These are phyloP conservation scores for Zoanthus sansibaricus DNA, from an alignment of 92 coral and sea anemone genomes.

Conservation along the genomic window DNA sequence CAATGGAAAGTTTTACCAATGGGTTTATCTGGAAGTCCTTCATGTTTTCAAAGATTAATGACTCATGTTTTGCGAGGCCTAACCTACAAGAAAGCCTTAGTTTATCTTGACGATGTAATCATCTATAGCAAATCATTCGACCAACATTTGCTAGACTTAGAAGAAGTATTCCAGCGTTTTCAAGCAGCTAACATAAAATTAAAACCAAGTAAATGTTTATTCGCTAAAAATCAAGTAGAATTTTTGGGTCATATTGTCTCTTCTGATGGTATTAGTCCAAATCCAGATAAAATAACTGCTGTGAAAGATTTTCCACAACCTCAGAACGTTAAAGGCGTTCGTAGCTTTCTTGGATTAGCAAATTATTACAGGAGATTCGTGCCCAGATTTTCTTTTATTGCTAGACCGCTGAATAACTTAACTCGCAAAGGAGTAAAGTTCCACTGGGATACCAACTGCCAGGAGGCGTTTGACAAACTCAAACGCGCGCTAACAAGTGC, in stretches of 20 bases:
- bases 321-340: conserved; percentile 48
- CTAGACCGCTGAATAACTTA: conserved; percentile 37
- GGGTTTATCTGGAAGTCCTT: conserved; percentile 63
- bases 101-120: conserved; percentile 66
- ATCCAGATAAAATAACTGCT: conserved; percentile 57
- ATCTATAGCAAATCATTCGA: conserved; percentile 42
- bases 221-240: conserved; percentile 49
- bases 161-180: conserved; percentile 57
- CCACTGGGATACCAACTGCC: conserved; percentile 40
- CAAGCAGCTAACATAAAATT: conserved; percentile 64
- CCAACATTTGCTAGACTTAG: conserved; percentile 56
- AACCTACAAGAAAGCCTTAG: conserved; percentile 47
- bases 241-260: conserved; percentile 73
- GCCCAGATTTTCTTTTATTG: conserved; percentile 54
- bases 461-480: conserved; percentile 38
- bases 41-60: conserved; percentile 65
- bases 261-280: conserved; percentile 53
- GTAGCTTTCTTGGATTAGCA: conserved; percentile 67
- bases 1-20: conserved; percentile 63
- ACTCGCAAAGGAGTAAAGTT: conserved; percentile 40
- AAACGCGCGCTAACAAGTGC: conserved; percentile 18
- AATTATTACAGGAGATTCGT: conserved; percentile 74
- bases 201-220: conserved; percentile 66
- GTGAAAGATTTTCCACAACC: conserved; percentile 67
- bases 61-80: conserved; percentile 60